These are phyloP conservation scores for Climacteris rufus DNA, from an alignment of 2,113 vertebrate species.

Conservation along the genomic window DNA sequence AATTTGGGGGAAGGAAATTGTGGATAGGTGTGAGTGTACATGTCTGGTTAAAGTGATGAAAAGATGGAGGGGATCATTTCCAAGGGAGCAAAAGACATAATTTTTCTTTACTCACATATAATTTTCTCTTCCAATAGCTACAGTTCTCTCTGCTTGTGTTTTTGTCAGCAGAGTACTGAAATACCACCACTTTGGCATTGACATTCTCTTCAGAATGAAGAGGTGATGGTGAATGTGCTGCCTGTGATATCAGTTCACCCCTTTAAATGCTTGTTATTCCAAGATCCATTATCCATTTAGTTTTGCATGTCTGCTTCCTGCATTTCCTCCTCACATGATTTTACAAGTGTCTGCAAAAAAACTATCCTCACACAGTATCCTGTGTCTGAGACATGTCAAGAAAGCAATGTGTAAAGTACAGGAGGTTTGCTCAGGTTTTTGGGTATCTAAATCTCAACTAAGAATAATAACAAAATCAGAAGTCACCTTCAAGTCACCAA, in stretches of 20 bases:
- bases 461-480: neutral
- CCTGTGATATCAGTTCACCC: neutral
- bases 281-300: neutral
- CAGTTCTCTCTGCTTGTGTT: neutral
- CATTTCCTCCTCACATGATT: neutral
- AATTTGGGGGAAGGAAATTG: neutral
- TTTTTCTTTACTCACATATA: neutral
- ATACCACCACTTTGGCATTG: neutral
- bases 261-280: neutral
- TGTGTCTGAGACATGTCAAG: neutral
- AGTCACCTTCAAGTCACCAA: neutral
- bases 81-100: neutral
- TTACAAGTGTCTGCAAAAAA: neutral
- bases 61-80: neutral
- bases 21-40: rapidly evolving
- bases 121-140: neutral
- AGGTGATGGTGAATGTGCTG: neutral
- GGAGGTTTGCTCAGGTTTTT: neutral
- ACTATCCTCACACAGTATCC: neutral
- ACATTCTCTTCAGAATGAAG: neutral
- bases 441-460: neutral
- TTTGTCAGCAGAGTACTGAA: neutral
- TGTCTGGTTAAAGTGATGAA: neutral
- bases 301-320: neutral
- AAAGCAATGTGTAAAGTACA: neutral